Evolutionary conservation across 2,888 invertebrate genomes (phyloP), one percentile per base, ranked within the genome.

Genomic region (Lasioglossum marginatum): DNA sequence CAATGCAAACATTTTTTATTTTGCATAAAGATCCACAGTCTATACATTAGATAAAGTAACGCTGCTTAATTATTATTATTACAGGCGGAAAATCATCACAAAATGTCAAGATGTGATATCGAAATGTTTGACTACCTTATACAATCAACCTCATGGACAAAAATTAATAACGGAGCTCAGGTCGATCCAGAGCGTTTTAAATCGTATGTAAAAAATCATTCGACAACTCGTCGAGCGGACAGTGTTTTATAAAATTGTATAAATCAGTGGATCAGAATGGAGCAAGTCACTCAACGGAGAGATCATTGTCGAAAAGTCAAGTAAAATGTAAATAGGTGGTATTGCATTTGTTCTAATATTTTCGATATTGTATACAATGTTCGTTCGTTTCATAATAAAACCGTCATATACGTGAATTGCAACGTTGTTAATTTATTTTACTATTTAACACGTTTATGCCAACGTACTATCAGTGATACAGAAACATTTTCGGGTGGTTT

Each of bases 71-170:
- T 16, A 16, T 16, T 52, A 72, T 52, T 12, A 34, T 96, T 96
- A 63, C 93, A 97, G 97, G 93, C 96, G 97, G 87, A 96, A 96
- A 89, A 96, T 97, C 83, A 96, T 97, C 83, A 97, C 97, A 0
- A 96, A 97, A 89, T 97, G 97, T 85, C 97, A 97, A 92, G 98
- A 98, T 93, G 96, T 97, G n/a, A 96, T 98, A 74, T 97, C 97
- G 0, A 96, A 96, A 82, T 97, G 98, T 92, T 95, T 98, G 85
- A 97, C 97, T 80, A 97, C 97, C 91, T 96, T 98, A 68, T 98
- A 98, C 94, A 97, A 97, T 91, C 97, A 97, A 94, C 96, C 97
- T n/a, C 96, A 97, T 88, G 97, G 97, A 4, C 96, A 96, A 73
- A 95, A 96, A 40, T 95, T 98, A 79, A 97, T 97, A 81, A 95